Percentiles rank a stretch among this genome's conserved stretches.
Conservation (phyloP, 2,113 vertebrate species). For the Struthidea cinerea region DNA sequence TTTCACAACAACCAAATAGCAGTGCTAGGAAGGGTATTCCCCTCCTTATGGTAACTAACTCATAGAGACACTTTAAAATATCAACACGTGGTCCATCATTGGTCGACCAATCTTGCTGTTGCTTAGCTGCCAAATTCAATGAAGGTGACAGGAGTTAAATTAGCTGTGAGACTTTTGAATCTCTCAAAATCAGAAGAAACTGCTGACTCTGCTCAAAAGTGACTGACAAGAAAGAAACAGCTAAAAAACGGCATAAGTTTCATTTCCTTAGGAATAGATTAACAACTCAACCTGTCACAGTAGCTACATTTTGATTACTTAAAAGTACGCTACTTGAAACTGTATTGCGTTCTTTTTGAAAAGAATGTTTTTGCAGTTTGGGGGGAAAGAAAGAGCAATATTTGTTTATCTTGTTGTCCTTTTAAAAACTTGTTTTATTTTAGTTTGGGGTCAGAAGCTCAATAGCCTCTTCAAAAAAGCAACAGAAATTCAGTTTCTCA, state of each 20-base stretch:
- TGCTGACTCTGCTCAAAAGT: neutral
- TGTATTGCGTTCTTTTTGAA: neutral
- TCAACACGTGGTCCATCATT: accelerated
- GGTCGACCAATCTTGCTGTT: neutral
- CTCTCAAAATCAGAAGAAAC: neutral
- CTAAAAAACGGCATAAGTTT: neutral
- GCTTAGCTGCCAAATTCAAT: neutral
- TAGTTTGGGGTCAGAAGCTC: neutral
- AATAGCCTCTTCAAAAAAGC: neutral
- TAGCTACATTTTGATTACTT: neutral
- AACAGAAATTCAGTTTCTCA: neutral
- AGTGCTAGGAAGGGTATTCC: neutral
- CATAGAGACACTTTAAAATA: neutral
- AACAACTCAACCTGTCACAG: neutral
- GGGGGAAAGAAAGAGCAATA: neutral
- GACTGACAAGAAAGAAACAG: neutral
- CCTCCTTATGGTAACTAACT: neutral
- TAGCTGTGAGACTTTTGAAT: neutral
- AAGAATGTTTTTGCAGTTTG: neutral
- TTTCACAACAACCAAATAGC: neutral
- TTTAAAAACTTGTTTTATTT: neutral
- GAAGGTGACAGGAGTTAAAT: neutral
- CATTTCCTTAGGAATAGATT: conserved; percentile 12
- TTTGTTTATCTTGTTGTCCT: neutral
- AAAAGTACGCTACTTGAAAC: neutral